Evolutionary conservation across 2,113 vertebrate genomes (phyloP).

Genomic region (Protobothrops flavoviridis): DNA sequence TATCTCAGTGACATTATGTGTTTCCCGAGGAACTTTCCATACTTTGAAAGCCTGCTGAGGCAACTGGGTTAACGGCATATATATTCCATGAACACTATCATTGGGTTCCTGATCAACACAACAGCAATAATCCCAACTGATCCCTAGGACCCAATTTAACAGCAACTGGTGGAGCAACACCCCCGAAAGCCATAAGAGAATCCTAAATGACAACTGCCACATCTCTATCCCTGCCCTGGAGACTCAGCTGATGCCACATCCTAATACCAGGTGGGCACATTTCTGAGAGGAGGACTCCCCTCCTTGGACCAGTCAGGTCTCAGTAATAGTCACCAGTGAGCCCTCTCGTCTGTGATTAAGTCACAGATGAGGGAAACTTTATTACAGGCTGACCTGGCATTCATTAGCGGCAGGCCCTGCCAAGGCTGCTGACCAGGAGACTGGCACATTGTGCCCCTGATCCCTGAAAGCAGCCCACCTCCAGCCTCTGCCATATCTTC

Average conservation of each 20-base stretch:
- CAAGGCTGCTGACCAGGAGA: neutral
- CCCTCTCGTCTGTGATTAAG: neutral
- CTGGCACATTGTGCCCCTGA: neutral
- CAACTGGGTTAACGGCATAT: too few relatives aligned
- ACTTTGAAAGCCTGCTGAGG: too few relatives aligned
- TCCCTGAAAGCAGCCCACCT: neutral
- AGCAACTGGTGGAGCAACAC: neutral
- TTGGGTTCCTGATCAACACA: neutral
- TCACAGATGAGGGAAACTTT: neutral
- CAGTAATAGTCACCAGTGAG: too few relatives aligned
- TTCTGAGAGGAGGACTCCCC: too few relatives aligned
- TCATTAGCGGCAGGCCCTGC: neutral
- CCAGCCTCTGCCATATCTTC: neutral
- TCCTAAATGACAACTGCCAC: too few relatives aligned
- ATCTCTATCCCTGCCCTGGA: too few relatives aligned
- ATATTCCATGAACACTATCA: too few relatives aligned
- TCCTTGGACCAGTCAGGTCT: neutral
- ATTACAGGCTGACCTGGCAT: neutral
- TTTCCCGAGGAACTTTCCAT: too few relatives aligned
- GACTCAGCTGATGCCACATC: too few relatives aligned
- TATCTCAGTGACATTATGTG: too few relatives aligned
- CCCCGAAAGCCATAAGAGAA: neutral
- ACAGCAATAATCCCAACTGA: neutral
- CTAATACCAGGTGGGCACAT: too few relatives aligned
- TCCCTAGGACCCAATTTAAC: neutral